Conservation (phyloP, 2,797 vertebrate genomes). For the Phataginus tricuspis region DNA sequence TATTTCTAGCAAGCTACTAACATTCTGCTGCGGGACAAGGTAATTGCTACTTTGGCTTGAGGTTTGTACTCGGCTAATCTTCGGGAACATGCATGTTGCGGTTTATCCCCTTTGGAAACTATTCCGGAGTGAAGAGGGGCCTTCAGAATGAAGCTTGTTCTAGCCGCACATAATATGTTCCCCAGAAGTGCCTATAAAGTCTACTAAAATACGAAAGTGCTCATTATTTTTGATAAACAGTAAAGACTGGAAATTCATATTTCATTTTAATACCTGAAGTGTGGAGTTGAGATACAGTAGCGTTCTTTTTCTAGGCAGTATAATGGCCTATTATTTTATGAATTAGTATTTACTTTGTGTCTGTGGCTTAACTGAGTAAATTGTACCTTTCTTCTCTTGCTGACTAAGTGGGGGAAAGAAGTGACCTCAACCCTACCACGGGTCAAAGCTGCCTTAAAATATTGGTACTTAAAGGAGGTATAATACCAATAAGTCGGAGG, state of each 20-base stretch:
- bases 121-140: conserved; percentile 82
- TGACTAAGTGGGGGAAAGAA: conserved; percentile 77
- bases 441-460: conserved; percentile 87
- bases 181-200: conserved; percentile 88
- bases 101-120: conserved; percentile 85
- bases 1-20: conserved; percentile 33
- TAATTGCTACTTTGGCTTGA: conserved; percentile 71
- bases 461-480: conserved; percentile 87
- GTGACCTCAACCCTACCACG: conserved; percentile 80
- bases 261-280: conserved; percentile 78
- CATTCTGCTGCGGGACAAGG: conserved; percentile 64
- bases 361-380: conserved; percentile 78
- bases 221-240: conserved; percentile 89
- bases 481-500: conserved; percentile 89
- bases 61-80: conserved; percentile 64
- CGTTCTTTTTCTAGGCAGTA: conserved; percentile 71
- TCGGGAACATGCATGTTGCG: conserved; percentile 79
- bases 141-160: conserved; percentile 85
- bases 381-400: conserved; percentile 82
- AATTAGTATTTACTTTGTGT: conserved; percentile 81
- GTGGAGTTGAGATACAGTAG: conserved; percentile 77
- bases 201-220: conserved; percentile 87
- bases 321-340: conserved; percentile 81
- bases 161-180: conserved; percentile 88
- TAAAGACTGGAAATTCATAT: conserved; percentile 85